Conservation (phyloP, 1,140 invertebrate species). For the Diachasmimorpha longicaudata region DNA sequence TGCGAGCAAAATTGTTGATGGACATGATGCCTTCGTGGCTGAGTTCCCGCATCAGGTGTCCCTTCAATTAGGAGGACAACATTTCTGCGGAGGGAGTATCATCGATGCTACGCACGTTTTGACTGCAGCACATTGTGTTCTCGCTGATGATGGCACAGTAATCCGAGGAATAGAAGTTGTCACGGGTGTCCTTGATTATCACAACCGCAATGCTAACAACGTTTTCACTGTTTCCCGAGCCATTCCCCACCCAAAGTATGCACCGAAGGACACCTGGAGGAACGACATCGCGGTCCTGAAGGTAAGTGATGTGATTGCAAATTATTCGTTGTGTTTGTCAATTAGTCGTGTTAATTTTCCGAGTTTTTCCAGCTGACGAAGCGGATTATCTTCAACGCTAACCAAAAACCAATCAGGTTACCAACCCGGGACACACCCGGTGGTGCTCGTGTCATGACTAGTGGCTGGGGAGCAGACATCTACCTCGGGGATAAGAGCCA, state of each 20-base stretch:
- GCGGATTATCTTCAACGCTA: not conserved
- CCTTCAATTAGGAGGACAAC: not conserved
- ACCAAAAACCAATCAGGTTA: not conserved
- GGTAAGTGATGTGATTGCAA: not conserved
- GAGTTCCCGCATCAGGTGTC: constrained; percentile 34
- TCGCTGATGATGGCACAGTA: not conserved
- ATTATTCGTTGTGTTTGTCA: not conserved
- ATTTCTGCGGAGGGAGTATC: constrained; percentile 30
- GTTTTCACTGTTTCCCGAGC: not conserved
- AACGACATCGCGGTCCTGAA: constrained; percentile 26
- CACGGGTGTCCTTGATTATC: constrained; percentile 2
- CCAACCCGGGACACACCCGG: not conserved
- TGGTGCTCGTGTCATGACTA: not conserved
- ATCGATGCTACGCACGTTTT: constrained; percentile 18
- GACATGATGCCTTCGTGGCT: not conserved
- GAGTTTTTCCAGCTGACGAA: not conserved
- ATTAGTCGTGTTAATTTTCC: not conserved
- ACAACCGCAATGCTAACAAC: constrained; percentile 1
- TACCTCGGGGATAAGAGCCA: not conserved
- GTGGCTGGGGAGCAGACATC: not conserved
- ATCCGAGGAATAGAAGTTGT: not conserved
- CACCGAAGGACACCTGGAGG: not conserved
- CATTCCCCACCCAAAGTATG: not conserved
- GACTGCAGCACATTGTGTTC: constrained; percentile 35
- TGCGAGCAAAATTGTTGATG: constrained; percentile 5